Evolutionary conservation across 2,888 invertebrate genomes (phyloP), one percentile per base, ranked within the genome.

Genomic region (Parelbella ahira): DNA sequence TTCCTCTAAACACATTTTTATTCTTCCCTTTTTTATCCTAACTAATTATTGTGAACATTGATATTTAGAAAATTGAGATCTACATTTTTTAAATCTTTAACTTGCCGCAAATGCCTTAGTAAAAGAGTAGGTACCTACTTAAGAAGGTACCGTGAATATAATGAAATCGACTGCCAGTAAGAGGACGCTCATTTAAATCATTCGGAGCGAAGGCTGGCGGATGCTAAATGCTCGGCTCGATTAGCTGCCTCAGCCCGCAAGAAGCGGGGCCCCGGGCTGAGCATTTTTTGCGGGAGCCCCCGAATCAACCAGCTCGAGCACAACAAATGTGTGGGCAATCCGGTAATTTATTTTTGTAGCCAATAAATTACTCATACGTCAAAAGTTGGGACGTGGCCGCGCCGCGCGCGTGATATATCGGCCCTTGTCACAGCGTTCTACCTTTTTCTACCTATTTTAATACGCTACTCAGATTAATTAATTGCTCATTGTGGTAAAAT

Each of bases 361-460:
- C 81, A 82, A 87, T 87, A 87, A 83, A 86, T 87, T 76, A 86
- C 86, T 87, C 87, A 84, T 69, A 75, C 67, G 86, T 87, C 87
- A 86, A 84, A 87, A 83, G 69, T 76, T 77, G 58, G 75, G 74
- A 74, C 74, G 66, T 66, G 65, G 60, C 56, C 63, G 67, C 60
- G 66, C 46, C 50, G 42, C 63, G 63, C 64, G 59, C 70, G 82
- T 86, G 86, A 87, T 83, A 80, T 86, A 87, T 87, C 70, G 80
- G 74, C 53, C 50, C 80, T 68, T 81, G 86, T 86, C 84, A 83
- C 75, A 83, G 63, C 66, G 69, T 61, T 63, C 65, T 65, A 64
- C 71, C 67, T 72, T 78, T 68, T 72, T 68, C 68, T 71, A 71
- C 72, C 56, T 61, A 69, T 75, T 77, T 80, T 76, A 68, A 75